Percentiles rank a stretch among this genome's conserved stretches.
These are phyloP conservation scores for Shargacucullia verbasci DNA, from an alignment of 2,888 invertebrate species.

Conservation along the genomic window DNA sequence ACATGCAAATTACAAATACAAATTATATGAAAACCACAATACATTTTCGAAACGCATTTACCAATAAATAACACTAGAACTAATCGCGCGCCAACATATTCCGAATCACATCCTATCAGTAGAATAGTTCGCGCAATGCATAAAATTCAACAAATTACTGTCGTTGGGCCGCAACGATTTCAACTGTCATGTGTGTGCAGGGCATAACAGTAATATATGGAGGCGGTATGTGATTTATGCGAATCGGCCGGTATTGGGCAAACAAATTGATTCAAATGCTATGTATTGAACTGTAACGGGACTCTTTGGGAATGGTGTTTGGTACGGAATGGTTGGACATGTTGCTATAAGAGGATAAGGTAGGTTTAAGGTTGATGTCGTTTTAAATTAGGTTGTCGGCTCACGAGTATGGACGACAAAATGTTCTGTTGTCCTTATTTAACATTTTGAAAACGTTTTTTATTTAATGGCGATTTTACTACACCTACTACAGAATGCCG, in stretches of 20 bases:
- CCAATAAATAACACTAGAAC: conserved; percentile 25
- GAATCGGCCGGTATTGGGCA: conserved; percentile 65
- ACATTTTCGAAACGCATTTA: not conserved
- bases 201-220: conserved; percentile 70
- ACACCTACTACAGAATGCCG: no score
- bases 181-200: conserved; percentile 49
- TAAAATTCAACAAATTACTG: conserved; percentile 58
- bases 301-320: conserved; percentile 6
- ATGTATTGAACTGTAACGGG: conserved; percentile 38
- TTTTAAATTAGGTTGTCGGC: no score
- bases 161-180: conserved; percentile 39
- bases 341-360: no score
- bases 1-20: no score
- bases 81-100: conserved; percentile 34
- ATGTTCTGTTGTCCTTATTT: no score
- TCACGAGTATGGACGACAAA: no score
- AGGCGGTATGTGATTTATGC: conserved; percentile 73
- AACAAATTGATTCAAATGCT: conserved; percentile 77
- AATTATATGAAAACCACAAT: no score
- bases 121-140: conserved; percentile 53
- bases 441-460: no score
- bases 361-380: no score
- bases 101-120: conserved; percentile 36
- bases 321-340: not conserved
- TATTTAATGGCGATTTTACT: no score